Evolutionary conservation across 2,888 invertebrate species (phyloP).

Genomic region (Xestia xanthographa): DNA sequence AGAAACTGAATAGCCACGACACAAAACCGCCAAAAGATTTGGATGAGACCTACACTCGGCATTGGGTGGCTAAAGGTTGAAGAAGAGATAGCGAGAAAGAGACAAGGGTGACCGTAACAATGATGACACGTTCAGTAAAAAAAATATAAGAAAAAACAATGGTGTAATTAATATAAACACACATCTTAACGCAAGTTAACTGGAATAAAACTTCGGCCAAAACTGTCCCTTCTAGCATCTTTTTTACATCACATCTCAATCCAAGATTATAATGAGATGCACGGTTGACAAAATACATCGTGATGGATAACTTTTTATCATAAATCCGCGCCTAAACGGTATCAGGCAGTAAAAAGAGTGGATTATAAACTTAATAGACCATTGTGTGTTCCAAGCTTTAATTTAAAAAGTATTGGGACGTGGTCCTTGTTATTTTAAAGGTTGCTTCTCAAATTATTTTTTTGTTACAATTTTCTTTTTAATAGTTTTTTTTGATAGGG

Average conservation of each 20-base stretch:
- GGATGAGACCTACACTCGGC: too few relatives aligned
- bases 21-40: too few relatives aligned
- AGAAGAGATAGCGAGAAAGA: too few relatives aligned
- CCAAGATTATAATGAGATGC: constrained; percentile 82
- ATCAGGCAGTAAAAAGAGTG: constrained; percentile 71
- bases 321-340: constrained; percentile 81
- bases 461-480: constrained; percentile 27
- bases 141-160: neutral
- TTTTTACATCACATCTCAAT: constrained; percentile 46
- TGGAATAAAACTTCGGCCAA: neutral
- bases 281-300: constrained; percentile 84
- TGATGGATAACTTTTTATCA: constrained; percentile 77
- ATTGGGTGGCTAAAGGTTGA: too few relatives aligned
- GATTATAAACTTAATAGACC: constrained; percentile 76
- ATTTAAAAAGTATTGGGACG: constrained; percentile 70
- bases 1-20: too few relatives aligned
- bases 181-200: too few relatives aligned
- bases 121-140: neutral
- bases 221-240: constrained; percentile 43
- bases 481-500: neutral
- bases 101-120: neutral
- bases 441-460: constrained; percentile 52
- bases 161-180: neutral
- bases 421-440: constrained; percentile 72
- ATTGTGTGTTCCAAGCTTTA: constrained; percentile 68